These are phyloP conservation scores for Noctua comes DNA, from an alignment of 2,888 invertebrate species.

Conservation along the genomic window DNA sequence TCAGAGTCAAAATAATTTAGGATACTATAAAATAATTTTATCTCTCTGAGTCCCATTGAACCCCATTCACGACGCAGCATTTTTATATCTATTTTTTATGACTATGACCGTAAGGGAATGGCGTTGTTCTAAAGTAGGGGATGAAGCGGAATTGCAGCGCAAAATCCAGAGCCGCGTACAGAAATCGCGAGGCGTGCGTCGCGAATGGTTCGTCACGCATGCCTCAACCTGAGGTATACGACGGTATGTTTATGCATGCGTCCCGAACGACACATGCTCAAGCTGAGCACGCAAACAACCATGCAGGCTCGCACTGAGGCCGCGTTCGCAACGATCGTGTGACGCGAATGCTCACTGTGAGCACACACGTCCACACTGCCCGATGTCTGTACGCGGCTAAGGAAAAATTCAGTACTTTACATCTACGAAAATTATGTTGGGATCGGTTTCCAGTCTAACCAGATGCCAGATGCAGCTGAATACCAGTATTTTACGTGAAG, in stretches of 20 bases:
- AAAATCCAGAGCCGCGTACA: too few relatives aligned
- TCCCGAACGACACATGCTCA: too few relatives aligned
- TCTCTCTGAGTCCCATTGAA: constrained; percentile 67
- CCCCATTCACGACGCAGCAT: constrained; percentile 67
- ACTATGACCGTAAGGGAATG: constrained; percentile 66
- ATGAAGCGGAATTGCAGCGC: constrained; percentile 2
- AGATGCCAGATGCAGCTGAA: background rate
- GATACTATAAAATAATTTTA: constrained; percentile 72
- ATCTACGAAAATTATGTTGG: background rate
- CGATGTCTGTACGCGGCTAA: too few relatives aligned
- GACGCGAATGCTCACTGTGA: too few relatives aligned
- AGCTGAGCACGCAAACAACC: too few relatives aligned
- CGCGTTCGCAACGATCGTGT: too few relatives aligned
- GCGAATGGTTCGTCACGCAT: too few relatives aligned
- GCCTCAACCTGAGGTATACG: too few relatives aligned
- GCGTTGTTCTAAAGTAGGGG: constrained; percentile 25
- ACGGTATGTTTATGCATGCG: too few relatives aligned
- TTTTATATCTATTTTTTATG: constrained; percentile 78
- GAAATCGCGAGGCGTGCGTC: too few relatives aligned
- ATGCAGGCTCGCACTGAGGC: too few relatives aligned
- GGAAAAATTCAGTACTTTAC: background rate
- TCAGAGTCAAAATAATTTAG: constrained; percentile 66
- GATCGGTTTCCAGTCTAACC: background rate
- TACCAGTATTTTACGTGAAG: background rate
- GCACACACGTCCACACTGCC: too few relatives aligned